Evolutionary conservation across 2,888 invertebrate genomes (phyloP), one percentile per base, ranked within the genome.

Genomic region (Rhogogaster chlorosoma): DNA sequence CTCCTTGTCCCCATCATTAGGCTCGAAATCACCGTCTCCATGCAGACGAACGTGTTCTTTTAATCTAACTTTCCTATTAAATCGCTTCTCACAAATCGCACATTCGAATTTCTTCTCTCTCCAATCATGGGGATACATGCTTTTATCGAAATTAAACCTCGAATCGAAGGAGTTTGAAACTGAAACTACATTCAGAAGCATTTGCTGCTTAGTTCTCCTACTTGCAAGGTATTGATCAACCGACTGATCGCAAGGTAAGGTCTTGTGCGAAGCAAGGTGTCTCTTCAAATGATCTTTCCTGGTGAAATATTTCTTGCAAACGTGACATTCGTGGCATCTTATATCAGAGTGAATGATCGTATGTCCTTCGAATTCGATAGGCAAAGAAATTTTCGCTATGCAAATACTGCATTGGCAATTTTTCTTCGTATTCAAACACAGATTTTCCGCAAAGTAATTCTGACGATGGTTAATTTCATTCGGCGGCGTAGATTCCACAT

Each of bases 11-110:
- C 36, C 61, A 12, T 49, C 38, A 22, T 80, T 38, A 26, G 18
- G 32, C 2, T 49, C 29, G 1, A 61, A 61, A 36, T 80, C 38
- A n/a, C 32, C 15, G 7, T 36, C 38, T 36, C 36, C 80, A 38
- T 80, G 80, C 12, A 36, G 38, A 6, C 61, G 80, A 80, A 80
- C 80, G 22, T 80, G 80, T 18, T 80, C 61, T 80, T 80, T 80
- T 61, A 80, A 80, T 57, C 80, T 49, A 26, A 80, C 80, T 29
- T 80, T 80, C 26, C 22, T 80, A 36, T 80, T 80, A 32, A 80
- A 80, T 36, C 80, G 61, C 10, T 38, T 80, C 57, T 80, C 80
- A 22, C 80, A 80, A 61, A 80, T n/a, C 36, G 80, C 80, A 18
- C 80, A 80, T 12, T 80, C 80, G 6, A 80, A 80, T 38, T 61